Evolutionary conservation across 92 coral and sea anemone species (phyloP).

Genomic region (Phenganax marumi): DNA sequence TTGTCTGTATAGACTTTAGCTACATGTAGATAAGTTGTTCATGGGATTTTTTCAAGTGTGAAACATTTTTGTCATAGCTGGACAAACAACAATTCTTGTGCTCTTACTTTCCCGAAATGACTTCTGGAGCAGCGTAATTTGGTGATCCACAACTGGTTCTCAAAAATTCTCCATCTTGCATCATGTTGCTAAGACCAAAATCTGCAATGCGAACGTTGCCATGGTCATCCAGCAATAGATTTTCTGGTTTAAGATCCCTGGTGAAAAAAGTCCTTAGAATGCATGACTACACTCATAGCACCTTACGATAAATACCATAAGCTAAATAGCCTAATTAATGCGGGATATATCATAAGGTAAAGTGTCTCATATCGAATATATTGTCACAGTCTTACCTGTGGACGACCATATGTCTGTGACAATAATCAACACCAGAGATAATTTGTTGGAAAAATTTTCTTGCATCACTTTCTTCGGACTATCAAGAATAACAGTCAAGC

Average conservation of each 20-base stretch:
- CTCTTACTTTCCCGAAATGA: slow-evolving; percentile 97
- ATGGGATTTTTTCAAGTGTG: too few relatives aligned
- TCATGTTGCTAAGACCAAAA: slow-evolving; percentile 93
- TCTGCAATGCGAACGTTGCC: slow-evolving; percentile 91
- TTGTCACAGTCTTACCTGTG: slow-evolving; percentile 63
- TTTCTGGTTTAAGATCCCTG: slow-evolving; percentile 96
- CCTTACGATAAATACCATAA: neutral
- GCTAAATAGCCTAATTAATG: neutral
- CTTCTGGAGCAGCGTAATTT: slow-evolving; percentile 98
- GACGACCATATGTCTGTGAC: slow-evolving; percentile 98
- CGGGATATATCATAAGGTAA: neutral
- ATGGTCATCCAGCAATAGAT: slow-evolving; percentile 77
- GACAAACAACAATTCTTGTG: neutral
- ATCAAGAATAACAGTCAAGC: neutral
- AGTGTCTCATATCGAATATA: neutral
- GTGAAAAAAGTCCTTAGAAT: neutral
- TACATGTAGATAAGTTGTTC: too few relatives aligned
- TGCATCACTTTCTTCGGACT: slow-evolving; percentile 90
- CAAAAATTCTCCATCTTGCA: slow-evolving; percentile 96
- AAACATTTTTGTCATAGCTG: neutral
- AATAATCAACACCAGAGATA: slow-evolving; percentile 94
- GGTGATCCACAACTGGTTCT: slow-evolving; percentile 99
- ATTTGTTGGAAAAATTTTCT: slow-evolving; percentile 94
- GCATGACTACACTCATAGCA: neutral
- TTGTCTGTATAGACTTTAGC: too few relatives aligned